A percentile compares a stretch with the other conserved stretches of the same genome.
phyloP scores from a whole-genome alignment of 1,140 invertebrate genomes.

The Saccostrea cuccullata region DNA sequence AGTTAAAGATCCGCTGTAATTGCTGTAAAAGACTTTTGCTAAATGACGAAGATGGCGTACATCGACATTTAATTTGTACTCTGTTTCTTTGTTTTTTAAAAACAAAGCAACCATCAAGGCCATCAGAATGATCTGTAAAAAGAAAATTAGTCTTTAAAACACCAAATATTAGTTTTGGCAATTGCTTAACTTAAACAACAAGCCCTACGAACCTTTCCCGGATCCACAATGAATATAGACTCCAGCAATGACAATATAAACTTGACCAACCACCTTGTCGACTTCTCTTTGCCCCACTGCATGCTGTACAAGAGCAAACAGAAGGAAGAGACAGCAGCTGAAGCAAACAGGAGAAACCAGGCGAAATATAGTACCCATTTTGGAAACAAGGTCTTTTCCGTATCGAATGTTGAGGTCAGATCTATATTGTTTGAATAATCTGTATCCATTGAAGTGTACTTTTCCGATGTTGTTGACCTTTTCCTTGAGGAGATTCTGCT shows the following conservation, averaged over 20 bases:
- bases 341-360: conserved; percentile 61
- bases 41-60: neutral
- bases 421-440: neutral
- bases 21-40: neutral
- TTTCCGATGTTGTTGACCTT: neutral
- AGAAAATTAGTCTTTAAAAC: neutral
- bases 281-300: conserved; percentile 69
- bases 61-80: conserved; percentile 8
- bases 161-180: neutral
- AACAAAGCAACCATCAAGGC: conserved; percentile 40
- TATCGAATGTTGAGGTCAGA: neutral
- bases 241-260: conserved; percentile 69
- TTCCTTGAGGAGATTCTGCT: neutral
- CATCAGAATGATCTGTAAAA: conserved; percentile 41
- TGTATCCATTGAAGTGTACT: neutral
- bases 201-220: conserved; percentile 64
- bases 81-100: conserved; percentile 11
- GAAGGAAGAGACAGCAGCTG: conserved; percentile 58
- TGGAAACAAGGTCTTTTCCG: conserved; percentile 57
- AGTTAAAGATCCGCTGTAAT: neutral
- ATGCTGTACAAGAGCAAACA: conserved; percentile 71
- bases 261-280: conserved; percentile 66
- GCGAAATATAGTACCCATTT: conserved; percentile 60
- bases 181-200: neutral
- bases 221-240: conserved; percentile 68